Percentiles rank a stretch among this genome's conserved stretches.
phyloP scores from a whole-genome alignment of 2,888 invertebrate species.

The Metellina segmentata region DNA sequence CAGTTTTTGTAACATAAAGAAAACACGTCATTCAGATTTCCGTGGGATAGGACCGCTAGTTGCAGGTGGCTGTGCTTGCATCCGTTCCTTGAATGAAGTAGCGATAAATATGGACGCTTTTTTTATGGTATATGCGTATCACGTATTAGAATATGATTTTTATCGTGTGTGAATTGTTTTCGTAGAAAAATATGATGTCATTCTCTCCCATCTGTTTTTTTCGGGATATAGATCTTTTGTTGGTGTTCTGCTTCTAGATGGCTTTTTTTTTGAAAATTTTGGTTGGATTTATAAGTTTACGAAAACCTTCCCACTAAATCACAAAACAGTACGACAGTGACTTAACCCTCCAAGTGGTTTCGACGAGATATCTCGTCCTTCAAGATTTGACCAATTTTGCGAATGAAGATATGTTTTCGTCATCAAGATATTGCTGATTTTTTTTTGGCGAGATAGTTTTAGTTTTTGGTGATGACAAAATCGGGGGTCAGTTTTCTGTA shows the following conservation, averaged over 20 bases:
- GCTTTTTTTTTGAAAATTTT: neutral
- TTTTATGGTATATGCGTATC: neutral
- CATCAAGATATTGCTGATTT: no score
- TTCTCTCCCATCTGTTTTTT: neutral
- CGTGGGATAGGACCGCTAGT: neutral
- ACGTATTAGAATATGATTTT: neutral
- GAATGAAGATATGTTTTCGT: no score
- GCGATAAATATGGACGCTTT: neutral
- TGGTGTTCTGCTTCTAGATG: neutral
- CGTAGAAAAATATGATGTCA: neutral
- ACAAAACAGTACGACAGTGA: no score
- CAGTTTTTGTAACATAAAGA: constrained; percentile 6
- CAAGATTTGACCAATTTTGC: no score
- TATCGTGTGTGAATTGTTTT: neutral
- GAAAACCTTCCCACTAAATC: no score
- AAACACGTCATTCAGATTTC: neutral
- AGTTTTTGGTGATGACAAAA: no score
- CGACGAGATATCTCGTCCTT: no score
- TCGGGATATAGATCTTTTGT: neutral
- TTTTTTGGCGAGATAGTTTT: no score
- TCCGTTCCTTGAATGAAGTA: neutral
- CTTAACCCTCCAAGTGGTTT: no score
- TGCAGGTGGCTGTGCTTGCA: neutral
- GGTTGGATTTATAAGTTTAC: no score
- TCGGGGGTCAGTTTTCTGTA: no score